Percentiles rank a stretch among this genome's conserved stretches.
Conservation (phyloP, 2,113 vertebrate species). For the Protobothrops flavoviridis region DNA sequence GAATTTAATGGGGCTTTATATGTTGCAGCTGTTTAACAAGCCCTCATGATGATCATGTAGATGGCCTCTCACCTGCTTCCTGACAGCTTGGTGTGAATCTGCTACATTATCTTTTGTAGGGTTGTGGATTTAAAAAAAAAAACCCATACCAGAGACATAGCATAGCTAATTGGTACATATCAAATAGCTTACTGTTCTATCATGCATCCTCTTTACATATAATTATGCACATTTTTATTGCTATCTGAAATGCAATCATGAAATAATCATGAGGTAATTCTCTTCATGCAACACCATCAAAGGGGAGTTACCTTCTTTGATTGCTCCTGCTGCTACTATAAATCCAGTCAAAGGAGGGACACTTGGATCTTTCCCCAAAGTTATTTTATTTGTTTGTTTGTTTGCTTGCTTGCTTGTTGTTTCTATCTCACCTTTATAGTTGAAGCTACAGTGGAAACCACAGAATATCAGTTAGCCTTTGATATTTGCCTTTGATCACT, state of each 20-base stretch:
- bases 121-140: background rate
- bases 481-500: background rate
- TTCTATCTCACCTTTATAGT: background rate
- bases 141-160: background rate
- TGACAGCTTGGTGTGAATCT: background rate
- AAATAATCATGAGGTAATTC: background rate
- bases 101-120: background rate
- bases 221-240: background rate
- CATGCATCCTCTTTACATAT: background rate
- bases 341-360: background rate
- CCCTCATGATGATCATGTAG: background rate
- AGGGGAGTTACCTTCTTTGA: background rate
- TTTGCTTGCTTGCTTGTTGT: too few relatives aligned
- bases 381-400: background rate
- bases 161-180: background rate
- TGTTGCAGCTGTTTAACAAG: background rate
- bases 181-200: background rate
- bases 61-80: slow-evolving; percentile 31
- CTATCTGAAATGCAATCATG: rapidly evolving
- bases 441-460: background rate
- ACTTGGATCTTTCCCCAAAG: background rate
- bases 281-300: background rate
- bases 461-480: background rate
- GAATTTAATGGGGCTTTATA: slow-evolving; percentile 2
- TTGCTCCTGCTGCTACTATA: background rate